These are phyloP conservation scores for Drosophila subquinaria DNA, from an alignment of 2,888 invertebrate species.

Conservation along the genomic window DNA sequence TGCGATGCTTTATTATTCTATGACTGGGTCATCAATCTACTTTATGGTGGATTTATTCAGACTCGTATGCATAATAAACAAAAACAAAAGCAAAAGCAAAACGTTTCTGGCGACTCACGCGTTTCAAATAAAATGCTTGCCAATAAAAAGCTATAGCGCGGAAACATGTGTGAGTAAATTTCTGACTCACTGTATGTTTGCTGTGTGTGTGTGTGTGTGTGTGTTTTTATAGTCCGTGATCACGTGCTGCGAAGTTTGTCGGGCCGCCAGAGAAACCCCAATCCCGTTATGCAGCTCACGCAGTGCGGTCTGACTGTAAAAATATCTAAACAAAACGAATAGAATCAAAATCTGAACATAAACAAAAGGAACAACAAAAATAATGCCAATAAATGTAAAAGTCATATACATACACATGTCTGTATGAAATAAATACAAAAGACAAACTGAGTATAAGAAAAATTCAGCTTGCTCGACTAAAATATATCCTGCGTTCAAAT, in stretches of 20 bases:
- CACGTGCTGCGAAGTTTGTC: slow-evolving; percentile 75
- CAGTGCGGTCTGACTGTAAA: slow-evolving; percentile 60
- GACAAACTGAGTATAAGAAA: not conserved
- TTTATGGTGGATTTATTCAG: slow-evolving; percentile 36
- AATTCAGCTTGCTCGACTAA: not conserved
- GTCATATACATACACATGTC: slow-evolving; percentile 30
- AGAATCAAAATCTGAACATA: slow-evolving; percentile 44
- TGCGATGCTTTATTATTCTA: slow-evolving; percentile 44
- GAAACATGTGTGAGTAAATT: slow-evolving; percentile 60
- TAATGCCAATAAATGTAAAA: slow-evolving; percentile 44
- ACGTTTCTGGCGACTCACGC: slow-evolving; percentile 65
- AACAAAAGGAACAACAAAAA: slow-evolving; percentile 38
- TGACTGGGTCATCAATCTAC: slow-evolving; percentile 63
- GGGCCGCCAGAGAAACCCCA: slow-evolving; percentile 28
- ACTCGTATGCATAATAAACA: slow-evolving; percentile 50
- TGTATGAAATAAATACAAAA: slow-evolving; percentile 23
- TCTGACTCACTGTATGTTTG: slow-evolving; percentile 26
- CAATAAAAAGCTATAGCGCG: slow-evolving; percentile 74
- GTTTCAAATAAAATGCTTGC: slow-evolving; percentile 74
- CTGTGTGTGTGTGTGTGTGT: slow-evolving; percentile 8
- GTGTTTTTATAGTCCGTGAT: slow-evolving; percentile 65
- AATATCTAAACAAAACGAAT: slow-evolving; percentile 62
- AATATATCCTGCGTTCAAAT: not conserved
- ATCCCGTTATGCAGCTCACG: slow-evolving; percentile 47
- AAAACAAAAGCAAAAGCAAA: slow-evolving; percentile 38